Percentiles rank a stretch among this genome's conserved stretches.
Evolutionary conservation across 2,113 vertebrate genomes (phyloP).

Genomic region (Tragelaphus scriptus): DNA sequence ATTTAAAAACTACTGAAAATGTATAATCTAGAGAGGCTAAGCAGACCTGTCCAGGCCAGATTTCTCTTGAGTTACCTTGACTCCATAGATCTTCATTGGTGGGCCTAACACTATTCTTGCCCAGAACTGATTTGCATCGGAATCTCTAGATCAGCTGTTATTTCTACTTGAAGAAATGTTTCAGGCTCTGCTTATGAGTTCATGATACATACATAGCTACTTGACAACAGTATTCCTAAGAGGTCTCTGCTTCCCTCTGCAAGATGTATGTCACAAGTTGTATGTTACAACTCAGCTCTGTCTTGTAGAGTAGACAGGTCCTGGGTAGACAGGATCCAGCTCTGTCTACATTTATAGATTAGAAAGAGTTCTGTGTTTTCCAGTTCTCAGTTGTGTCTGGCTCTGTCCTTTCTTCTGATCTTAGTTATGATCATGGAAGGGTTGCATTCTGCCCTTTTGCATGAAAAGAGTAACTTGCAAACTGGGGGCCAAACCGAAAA

Average conservation of each 20-base stretch:
- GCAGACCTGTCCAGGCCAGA: background rate
- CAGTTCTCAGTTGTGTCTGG: background rate
- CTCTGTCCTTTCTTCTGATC: background rate
- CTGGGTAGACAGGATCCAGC: background rate
- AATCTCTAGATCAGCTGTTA: background rate
- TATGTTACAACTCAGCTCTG: background rate
- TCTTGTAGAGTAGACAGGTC: background rate
- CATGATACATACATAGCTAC: background rate
- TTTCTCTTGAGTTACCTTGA: background rate
- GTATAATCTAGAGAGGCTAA: background rate
- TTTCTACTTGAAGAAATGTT: background rate
- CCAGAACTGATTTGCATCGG: background rate
- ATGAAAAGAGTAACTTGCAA: conserved; percentile 21
- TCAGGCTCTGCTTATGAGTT: background rate
- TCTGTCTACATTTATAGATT: background rate
- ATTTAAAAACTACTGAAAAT: background rate
- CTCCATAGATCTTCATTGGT: background rate
- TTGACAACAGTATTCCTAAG: background rate
- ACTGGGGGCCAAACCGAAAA: background rate
- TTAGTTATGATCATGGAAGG: background rate
- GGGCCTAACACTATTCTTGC: background rate
- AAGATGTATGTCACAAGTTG: background rate
- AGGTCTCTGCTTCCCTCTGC: background rate
- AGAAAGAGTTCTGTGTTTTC: background rate
- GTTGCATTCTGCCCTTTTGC: background rate